A percentile compares a stretch with the other conserved stretches of the same genome.
phyloP scores from a whole-genome alignment of 2,888 invertebrate species.

The Chrysina gloriosa region DNA sequence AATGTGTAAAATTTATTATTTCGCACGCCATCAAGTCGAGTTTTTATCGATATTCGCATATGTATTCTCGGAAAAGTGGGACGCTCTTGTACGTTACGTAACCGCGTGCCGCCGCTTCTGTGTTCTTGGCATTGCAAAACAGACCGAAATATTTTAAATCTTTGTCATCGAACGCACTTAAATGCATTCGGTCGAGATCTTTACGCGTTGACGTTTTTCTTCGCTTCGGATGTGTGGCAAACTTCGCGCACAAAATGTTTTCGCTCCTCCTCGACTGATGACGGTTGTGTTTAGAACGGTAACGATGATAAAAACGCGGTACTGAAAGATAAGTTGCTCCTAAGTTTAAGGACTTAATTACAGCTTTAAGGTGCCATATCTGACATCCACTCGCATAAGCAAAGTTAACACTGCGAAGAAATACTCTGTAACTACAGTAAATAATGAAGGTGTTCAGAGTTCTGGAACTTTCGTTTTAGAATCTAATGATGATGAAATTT shows the following conservation, averaged over 20 bases:
- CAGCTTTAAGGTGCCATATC: constrained; percentile 33
- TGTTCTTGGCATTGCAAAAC: constrained; percentile 4
- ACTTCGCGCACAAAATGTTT: neutral
- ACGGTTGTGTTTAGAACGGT: neutral
- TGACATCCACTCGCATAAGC: too few species aligned
- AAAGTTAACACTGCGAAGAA: constrained; percentile 20
- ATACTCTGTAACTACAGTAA: too few species aligned
- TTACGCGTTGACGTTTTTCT: neutral
- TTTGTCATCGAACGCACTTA: neutral
- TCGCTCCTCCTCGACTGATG: neutral
- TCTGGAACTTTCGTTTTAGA: too few species aligned
- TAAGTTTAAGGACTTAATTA: constrained; percentile 43
- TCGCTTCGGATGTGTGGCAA: neutral
- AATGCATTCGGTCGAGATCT: neutral
- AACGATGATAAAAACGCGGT: constrained; percentile 19
- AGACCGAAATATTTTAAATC: neutral
- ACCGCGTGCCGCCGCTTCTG: neutral
- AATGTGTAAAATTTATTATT: constrained; percentile 7
- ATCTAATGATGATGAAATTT: too few species aligned
- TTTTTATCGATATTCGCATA: constrained; percentile 4
- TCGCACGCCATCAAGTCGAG: constrained; percentile 4
- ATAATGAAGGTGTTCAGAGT: too few species aligned
- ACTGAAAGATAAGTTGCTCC: constrained; percentile 42
- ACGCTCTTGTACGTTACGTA: neutral
- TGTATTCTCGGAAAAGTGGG: constrained; percentile 10